These are phyloP conservation scores for Oxyura jamaicensis DNA, from an alignment of 2,113 vertebrate species.

Conservation along the genomic window DNA sequence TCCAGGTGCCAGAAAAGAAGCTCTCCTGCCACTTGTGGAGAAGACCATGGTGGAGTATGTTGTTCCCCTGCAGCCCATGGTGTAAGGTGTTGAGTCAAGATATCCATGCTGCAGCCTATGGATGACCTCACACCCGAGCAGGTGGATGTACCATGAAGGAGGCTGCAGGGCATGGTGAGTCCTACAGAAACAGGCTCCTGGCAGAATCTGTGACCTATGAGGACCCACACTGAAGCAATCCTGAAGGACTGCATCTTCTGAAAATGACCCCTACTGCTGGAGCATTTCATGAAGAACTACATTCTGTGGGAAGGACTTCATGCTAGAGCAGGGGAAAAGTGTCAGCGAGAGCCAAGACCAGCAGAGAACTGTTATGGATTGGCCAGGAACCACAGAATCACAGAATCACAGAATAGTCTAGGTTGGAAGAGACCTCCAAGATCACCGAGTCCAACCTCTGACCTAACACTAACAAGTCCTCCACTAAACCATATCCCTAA, in stretches of 20 bases:
- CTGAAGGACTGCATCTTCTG: not conserved
- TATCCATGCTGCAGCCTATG: not conserved
- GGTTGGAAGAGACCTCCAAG: too few species aligned
- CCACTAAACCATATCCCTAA: too few species aligned
- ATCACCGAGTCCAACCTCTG: too few species aligned
- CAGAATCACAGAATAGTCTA: too few species aligned
- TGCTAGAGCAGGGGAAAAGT: not conserved
- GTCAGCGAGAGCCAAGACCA: not conserved
- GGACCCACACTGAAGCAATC: not conserved
- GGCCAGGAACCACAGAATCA: too few species aligned
- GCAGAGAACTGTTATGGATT: not conserved
- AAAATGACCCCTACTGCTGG: accelerated
- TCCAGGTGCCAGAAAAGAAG: not conserved
- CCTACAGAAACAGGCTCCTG: not conserved
- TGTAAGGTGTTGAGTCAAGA: accelerated
- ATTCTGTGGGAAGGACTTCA: accelerated
- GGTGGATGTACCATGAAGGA: not conserved
- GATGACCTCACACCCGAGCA: accelerated
- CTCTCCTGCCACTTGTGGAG: not conserved
- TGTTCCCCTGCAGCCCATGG: not conserved
- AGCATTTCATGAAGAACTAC: not conserved
- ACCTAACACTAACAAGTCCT: too few species aligned
- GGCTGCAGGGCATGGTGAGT: not conserved
- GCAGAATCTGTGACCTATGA: not conserved
- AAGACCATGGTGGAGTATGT: not conserved